Percentiles rank a stretch among this genome's conserved stretches.
These are phyloP conservation scores for Drosophila recens DNA, from an alignment of 2,888 invertebrate genomes.

Conservation along the genomic window DNA sequence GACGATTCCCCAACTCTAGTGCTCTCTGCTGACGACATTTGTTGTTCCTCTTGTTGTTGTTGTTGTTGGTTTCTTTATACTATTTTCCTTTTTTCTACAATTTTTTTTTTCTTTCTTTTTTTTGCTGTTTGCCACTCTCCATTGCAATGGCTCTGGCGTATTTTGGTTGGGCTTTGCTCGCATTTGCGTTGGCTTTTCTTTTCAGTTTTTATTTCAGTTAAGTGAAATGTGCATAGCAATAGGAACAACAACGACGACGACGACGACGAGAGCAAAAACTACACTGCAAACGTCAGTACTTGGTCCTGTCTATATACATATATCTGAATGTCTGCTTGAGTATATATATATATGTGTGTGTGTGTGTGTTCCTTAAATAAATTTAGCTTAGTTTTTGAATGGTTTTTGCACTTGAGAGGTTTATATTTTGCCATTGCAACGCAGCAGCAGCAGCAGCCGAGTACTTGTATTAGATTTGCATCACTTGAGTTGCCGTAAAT, in stretches of 20 bases:
- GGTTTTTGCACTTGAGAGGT: conserved; percentile 80
- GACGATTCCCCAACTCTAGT: conserved; percentile 37
- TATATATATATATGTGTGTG: conserved; percentile 26
- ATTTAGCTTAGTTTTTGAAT: conserved; percentile 80
- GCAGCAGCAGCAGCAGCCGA: conserved; percentile 31
- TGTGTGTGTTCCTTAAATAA: conserved; percentile 74
- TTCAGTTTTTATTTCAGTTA: conserved; percentile 78
- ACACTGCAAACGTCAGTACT: conserved; percentile 32
- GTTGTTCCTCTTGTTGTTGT: conserved; percentile 44
- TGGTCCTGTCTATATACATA: conserved; percentile 18
- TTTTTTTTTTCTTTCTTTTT: conserved; percentile 11
- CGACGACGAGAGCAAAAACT: conserved; percentile 28
- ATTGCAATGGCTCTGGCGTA: conserved; percentile 51
- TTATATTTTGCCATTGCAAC: conserved; percentile 70
- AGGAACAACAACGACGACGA: conserved; percentile 29
- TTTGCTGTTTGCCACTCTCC: conserved; percentile 28
- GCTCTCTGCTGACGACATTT: conserved; percentile 73
- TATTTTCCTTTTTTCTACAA: conserved; percentile 9
- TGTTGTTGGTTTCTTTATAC: conserved; percentile 37
- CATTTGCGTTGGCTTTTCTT: conserved; percentile 79
- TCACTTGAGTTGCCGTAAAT: conserved; percentile 79
- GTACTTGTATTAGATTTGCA: conserved; percentile 74
- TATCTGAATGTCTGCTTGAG: conserved; percentile 17
- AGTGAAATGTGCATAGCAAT: conserved; percentile 73
- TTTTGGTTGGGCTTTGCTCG: conserved; percentile 77